Evolutionary conservation across 2,113 vertebrate genomes (phyloP).

Genomic region (Hippocampus comes): DNA sequence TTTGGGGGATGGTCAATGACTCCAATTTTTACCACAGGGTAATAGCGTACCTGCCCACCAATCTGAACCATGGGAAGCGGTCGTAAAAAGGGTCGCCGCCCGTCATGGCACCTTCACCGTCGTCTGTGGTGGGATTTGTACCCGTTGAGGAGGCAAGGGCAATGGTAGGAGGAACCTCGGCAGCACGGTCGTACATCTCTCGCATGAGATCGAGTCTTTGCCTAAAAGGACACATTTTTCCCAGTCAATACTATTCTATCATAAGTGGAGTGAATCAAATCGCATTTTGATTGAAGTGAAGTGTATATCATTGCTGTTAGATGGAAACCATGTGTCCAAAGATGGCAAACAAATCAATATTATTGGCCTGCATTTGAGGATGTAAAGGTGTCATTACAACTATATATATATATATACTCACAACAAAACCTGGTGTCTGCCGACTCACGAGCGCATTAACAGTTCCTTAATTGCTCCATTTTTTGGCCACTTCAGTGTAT

Average conservation of each 20-base stretch:
- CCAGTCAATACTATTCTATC: not conserved
- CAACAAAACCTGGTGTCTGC: too few relatives aligned
- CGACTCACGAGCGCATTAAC: too few relatives aligned
- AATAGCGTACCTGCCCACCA: conserved; percentile 87
- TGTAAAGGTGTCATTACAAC: too few relatives aligned
- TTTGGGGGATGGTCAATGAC: not conserved
- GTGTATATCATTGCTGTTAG: not conserved
- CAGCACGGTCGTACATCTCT: conserved; percentile 95
- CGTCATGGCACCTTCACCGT: conserved; percentile 87
- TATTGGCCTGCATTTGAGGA: too few relatives aligned
- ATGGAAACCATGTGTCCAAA: too few relatives aligned
- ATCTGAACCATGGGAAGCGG: conserved; percentile 97
- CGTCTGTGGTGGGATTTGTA: conserved; percentile 70
- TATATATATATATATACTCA: too few relatives aligned
- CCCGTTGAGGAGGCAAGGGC: conserved; percentile 17
- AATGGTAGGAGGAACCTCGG: conserved; percentile 85
- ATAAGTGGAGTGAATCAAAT: not conserved
- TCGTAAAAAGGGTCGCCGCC: conserved; percentile 97
- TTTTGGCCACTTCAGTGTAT: too few relatives aligned
- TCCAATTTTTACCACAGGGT: not conserved
- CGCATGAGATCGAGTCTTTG: conserved; percentile 94
- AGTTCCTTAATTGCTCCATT: too few relatives aligned
- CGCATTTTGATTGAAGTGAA: not conserved
- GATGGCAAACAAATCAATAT: too few relatives aligned
- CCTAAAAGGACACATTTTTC: conserved; percentile 64